Evolutionary conservation across 1,140 invertebrate species (phyloP), one percentile per base, ranked within the genome.

Genomic region (Tetramorium parvispinum): DNA sequence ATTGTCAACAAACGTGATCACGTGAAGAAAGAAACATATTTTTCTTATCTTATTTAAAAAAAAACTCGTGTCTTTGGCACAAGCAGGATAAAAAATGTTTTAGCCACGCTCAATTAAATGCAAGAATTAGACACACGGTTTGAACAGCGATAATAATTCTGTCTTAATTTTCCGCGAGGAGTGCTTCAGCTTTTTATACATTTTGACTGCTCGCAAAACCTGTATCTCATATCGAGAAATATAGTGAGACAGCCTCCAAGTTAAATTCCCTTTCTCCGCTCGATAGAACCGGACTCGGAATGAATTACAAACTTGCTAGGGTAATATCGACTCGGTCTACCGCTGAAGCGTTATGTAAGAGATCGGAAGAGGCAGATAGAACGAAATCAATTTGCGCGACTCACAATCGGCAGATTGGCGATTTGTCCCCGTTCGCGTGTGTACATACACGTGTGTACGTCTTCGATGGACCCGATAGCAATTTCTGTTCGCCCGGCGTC

Each of bases 321-420:
- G 21, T 77, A 37, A 61, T 46, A 78, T 63, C 11, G 57, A 78
- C 18, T 65, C 6, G 4, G 16, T 10, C 21, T 32, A 32, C 40
- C 21, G 18, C 16, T 13, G 21, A n/a, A 5, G 21, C 43, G 21
- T 83, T 73, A 83, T 46, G 24, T 32, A 83, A 83, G 37, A 83
- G 68, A 75, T 73, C 57, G 24, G 13, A 24, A 46, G 40, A 16
- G 57, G n/a, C 3, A 82, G 77, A 75, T 73, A 83, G 18, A 49
- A 27, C n/a, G 40, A 83, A 59, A 75, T 32, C 68, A 83, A 73
- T 73, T 73, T 83, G 24, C 40, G 43, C 11, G 40, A n/a, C 6
- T 57, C 10, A 68, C 65, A n/a, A 32, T 43, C 21, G 5, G 6
- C 32, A 43, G 78, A 81, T 81, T 55, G 63, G 4, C 51, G 53